phyloP scores from a whole-genome alignment of 2,113 vertebrate genomes.

The Empidonax alnorum region DNA sequence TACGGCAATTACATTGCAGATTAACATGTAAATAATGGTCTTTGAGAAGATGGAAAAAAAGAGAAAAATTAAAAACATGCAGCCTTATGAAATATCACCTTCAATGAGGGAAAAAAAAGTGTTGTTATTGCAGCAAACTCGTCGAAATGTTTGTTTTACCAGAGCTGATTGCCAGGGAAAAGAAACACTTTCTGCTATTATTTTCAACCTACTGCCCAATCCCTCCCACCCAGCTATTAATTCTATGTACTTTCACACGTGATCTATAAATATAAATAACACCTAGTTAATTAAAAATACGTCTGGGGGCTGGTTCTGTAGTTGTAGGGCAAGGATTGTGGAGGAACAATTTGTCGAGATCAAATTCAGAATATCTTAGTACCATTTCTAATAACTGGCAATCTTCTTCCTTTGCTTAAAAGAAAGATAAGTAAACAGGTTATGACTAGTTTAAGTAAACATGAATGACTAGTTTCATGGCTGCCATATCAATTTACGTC shows the following conservation, averaged over 20 bases:
- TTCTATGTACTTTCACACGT: neutral
- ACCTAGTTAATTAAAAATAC: neutral
- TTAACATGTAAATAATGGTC: neutral
- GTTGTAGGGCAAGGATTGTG: neutral
- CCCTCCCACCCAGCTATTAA: neutral
- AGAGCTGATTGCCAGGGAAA: neutral
- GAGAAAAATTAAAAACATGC: neutral
- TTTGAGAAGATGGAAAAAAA: rapidly evolving
- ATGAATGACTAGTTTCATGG: neutral
- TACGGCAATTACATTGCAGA: neutral
- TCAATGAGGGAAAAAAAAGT: neutral
- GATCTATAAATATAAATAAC: neutral
- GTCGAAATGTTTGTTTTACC: neutral
- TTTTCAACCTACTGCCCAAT: neutral
- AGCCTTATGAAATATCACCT: neutral
- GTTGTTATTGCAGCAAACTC: neutral
- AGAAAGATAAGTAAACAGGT: neutral
- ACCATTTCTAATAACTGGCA: neutral
- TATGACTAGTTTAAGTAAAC: too few species aligned
- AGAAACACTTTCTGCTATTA: neutral
- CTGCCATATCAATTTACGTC: neutral
- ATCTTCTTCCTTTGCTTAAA: neutral
- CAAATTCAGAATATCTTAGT: neutral
- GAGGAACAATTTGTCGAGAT: neutral
- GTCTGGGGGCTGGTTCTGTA: neutral